phyloP scores from a whole-genome alignment of 2,113 vertebrate species.

The Nerophis lumbriciformis region DNA sequence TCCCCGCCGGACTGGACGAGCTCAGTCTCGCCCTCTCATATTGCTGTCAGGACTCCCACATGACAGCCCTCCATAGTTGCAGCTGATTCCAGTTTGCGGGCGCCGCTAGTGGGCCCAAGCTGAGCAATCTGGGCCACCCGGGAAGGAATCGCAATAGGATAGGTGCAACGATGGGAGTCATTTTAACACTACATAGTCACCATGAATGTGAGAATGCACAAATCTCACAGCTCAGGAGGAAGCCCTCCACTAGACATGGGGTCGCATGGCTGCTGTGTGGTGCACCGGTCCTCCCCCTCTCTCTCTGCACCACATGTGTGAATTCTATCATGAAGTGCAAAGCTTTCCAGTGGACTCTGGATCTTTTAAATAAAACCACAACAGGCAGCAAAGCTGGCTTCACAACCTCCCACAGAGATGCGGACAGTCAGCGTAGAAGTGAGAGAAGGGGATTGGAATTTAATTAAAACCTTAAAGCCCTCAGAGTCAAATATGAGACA shows the following conservation, averaged over 20 bases:
- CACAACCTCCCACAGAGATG: constrained; percentile 70
- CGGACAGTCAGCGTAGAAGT: constrained; percentile 64
- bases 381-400: constrained; percentile 68
- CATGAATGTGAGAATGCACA: constrained; percentile 41
- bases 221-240: constrained; percentile 46
- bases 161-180: constrained; percentile 49
- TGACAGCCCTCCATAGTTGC: constrained; percentile 58
- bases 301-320: constrained; percentile 62
- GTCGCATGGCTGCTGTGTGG: constrained; percentile 38
- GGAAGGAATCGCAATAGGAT: constrained; percentile 43
- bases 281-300: constrained; percentile 28
- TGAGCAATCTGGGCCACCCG: constrained; percentile 56
- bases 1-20: constrained; percentile 56
- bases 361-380: constrained; percentile 71
- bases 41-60: constrained; percentile 60
- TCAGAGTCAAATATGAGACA: constrained; percentile 71
- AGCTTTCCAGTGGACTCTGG: constrained; percentile 62
- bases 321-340: constrained; percentile 59
- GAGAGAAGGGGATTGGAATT: constrained; percentile 70
- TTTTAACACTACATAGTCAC: constrained; percentile 36
- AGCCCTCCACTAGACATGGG: constrained; percentile 43
- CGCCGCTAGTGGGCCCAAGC: constrained; percentile 46
- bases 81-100: constrained; percentile 62
- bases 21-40: constrained; percentile 59
- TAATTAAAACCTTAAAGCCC: constrained; percentile 72